Percentiles rank a stretch among this genome's conserved stretches.
These are phyloP conservation scores for Morelia viridis DNA, from an alignment of 2,797 vertebrate species.

Conservation along the genomic window DNA sequence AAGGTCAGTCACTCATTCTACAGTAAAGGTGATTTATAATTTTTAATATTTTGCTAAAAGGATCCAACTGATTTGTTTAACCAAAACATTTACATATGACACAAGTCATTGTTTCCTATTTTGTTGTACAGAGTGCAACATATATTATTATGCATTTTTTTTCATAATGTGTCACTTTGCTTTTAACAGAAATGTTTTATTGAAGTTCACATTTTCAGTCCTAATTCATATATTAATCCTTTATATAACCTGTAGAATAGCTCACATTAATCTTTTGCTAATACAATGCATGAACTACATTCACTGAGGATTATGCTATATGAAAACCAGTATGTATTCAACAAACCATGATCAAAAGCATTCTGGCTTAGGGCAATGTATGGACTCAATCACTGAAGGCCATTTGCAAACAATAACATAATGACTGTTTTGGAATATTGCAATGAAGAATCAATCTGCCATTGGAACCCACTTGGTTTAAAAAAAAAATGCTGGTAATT, in stretches of 20 bases:
- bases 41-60: neutral
- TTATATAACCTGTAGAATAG: neutral
- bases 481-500: no score
- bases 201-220: neutral
- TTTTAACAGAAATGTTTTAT: neutral
- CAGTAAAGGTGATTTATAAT: constrained; percentile 18
- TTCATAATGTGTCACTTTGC: neutral
- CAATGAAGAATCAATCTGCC: neutral
- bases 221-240: neutral
- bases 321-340: no score
- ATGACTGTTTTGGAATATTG: neutral
- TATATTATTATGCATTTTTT: neutral
- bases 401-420: neutral
- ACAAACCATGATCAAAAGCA: no score
- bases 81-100: neutral
- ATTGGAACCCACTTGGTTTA: neutral
- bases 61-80: neutral
- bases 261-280: neutral
- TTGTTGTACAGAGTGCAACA: neutral
- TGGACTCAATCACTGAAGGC: neutral
- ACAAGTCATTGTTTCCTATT: neutral
- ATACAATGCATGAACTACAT: neutral
- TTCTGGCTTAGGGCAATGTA: no score
- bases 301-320: no score
- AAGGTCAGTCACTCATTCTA: neutral